Percentiles rank a stretch among this genome's conserved stretches.
Conservation (phyloP, 64 coral and sea anemone genomes). For the Acropora yongei region DNA sequence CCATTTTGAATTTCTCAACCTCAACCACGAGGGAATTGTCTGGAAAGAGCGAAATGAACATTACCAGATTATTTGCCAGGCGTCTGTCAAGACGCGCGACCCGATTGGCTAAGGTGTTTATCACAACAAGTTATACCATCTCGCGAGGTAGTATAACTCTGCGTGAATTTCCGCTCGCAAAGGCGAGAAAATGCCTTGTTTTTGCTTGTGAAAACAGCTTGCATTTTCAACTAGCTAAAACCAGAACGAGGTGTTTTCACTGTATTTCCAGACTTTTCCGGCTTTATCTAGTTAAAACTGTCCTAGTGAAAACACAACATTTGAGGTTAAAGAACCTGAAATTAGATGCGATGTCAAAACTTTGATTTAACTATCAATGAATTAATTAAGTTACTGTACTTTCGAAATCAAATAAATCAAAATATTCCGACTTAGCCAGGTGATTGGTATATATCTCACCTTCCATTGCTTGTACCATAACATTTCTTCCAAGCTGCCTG, state of each 20-base stretch:
- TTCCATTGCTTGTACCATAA: background rate
- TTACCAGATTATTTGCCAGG: too few relatives aligned
- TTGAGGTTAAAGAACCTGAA: conserved; percentile 11
- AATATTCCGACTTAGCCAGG: background rate
- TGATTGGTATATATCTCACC: background rate
- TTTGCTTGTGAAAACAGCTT: conserved; percentile 23
- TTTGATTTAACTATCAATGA: too few relatives aligned
- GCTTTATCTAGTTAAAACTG: too few relatives aligned
- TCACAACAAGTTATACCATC: too few relatives aligned
- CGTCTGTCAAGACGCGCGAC: too few relatives aligned
- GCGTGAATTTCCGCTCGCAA: conserved; percentile 25
- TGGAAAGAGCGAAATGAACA: background rate
- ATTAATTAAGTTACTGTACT: too few relatives aligned
- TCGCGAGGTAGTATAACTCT: conserved; percentile 8
- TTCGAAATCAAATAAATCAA: background rate
- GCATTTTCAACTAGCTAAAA: conserved; percentile 28
- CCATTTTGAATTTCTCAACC: too few relatives aligned
- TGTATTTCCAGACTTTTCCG: too few relatives aligned
- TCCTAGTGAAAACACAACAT: too few relatives aligned
- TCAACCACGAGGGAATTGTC: too few relatives aligned
- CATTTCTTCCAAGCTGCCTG: background rate
- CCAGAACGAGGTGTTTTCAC: too few relatives aligned
- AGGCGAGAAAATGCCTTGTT: conserved; percentile 37
- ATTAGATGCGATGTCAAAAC: background rate
- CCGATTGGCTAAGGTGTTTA: too few relatives aligned